A percentile compares a stretch with the other conserved stretches of the same genome.
phyloP scores from a whole-genome alignment of 2,113 vertebrate species.

The Lota lota region DNA sequence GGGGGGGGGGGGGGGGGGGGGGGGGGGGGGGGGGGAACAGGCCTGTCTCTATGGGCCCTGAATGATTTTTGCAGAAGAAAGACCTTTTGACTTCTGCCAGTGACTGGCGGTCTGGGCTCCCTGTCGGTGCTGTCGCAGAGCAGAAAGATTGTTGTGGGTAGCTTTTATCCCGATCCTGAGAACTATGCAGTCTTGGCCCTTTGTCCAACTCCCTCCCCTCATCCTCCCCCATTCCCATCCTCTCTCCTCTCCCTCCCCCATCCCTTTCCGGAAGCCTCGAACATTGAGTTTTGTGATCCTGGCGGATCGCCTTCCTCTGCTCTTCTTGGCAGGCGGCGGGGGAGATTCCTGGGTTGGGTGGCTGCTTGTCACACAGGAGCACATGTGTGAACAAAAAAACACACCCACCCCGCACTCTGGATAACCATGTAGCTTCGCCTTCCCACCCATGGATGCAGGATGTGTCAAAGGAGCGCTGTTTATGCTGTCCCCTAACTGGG shows the following conservation, averaged over 20 bases:
- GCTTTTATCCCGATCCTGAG: constrained; percentile 42
- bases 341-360: constrained; percentile 60
- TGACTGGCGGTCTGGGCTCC: constrained; percentile 26
- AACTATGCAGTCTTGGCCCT: constrained; percentile 28
- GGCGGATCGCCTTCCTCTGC: constrained; percentile 38
- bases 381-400: constrained; percentile 5
- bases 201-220: background rate
- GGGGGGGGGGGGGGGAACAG: background rate
- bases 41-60: constrained; percentile 19
- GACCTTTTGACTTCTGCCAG: constrained; percentile 36
- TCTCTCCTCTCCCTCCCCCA: background rate
- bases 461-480: constrained; percentile 41
- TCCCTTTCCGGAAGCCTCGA: constrained; percentile 40
- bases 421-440: constrained; percentile 43
- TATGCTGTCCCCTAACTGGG: constrained; percentile 7
- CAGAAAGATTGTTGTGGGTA: constrained; percentile 28
- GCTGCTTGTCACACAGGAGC: constrained; percentile 25
- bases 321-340: constrained; percentile 26
- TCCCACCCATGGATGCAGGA: constrained; percentile 51
- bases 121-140: constrained; percentile 36
- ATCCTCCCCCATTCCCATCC: constrained; percentile 13
- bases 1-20: too few species aligned
- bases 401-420: background rate
- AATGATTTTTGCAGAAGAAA: constrained; percentile 41
- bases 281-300: constrained; percentile 51